A percentile compares a stretch with the other conserved stretches of the same genome.
Conservation (phyloP, 2,113 vertebrate species). For the Pao palembangensis region DNA sequence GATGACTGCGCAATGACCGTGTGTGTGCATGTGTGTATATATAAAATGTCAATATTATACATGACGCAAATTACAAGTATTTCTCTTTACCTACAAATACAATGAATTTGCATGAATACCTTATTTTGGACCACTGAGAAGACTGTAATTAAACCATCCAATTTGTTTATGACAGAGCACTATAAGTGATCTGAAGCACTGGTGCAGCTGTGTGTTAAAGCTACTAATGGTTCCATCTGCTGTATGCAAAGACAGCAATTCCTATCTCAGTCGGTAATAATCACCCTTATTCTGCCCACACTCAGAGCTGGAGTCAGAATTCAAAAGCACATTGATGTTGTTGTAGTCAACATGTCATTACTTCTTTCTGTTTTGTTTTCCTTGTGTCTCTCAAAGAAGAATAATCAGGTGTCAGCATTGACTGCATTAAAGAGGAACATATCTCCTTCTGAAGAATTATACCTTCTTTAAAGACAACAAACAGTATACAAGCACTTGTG, state of each 20-base stretch:
- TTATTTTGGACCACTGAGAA: not conserved
- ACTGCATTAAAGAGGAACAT: too few species aligned
- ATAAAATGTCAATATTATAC: too few species aligned
- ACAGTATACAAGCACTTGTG: constrained; percentile 20
- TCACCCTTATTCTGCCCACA: not conserved
- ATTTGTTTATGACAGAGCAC: constrained; percentile 43
- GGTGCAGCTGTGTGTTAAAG: constrained; percentile 35
- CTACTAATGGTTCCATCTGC: constrained; percentile 28
- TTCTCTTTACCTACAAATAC: too few species aligned
- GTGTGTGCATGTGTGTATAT: too few species aligned
- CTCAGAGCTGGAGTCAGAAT: constrained; percentile 17
- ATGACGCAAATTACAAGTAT: too few species aligned
- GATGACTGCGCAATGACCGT: not conserved
- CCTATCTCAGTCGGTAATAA: constrained; percentile 1
- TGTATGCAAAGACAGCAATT: constrained; percentile 11
- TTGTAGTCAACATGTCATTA: not conserved
- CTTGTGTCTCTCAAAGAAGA: constrained; percentile 4
- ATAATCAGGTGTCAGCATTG: too few species aligned
- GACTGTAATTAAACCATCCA: constrained; percentile 39
- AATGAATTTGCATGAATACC: too few species aligned
- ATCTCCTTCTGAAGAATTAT: too few species aligned
- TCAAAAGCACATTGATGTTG: not conserved
- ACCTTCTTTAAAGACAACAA: constrained; percentile 30
- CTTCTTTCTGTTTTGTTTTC: constrained; percentile 16
- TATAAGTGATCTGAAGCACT: constrained; percentile 42